These are phyloP conservation scores for Gobiocypris rarus DNA, from an alignment of 2,113 vertebrate species.

Conservation along the genomic window DNA sequence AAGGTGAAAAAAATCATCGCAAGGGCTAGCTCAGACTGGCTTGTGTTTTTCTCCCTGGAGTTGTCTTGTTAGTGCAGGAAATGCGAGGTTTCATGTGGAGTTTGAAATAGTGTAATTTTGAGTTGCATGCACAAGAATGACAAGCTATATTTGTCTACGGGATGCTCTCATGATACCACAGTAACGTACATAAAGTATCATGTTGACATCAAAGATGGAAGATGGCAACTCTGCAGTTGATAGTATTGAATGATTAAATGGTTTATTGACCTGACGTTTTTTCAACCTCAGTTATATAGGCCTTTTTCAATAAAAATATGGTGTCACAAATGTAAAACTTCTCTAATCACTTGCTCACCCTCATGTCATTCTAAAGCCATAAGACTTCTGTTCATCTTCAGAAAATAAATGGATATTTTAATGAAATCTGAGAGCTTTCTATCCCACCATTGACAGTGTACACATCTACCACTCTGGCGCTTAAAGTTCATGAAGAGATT, in stretches of 20 bases:
- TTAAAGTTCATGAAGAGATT: too few relatives aligned
- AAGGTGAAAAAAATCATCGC: neutral
- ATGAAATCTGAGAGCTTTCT: too few relatives aligned
- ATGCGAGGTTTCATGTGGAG: constrained; percentile 1
- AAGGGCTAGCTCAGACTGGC: neutral
- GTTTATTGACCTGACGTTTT: neutral
- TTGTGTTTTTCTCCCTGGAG: neutral
- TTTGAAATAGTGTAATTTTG: constrained; percentile 2
- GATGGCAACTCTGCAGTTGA: neutral
- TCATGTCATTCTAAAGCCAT: too few relatives aligned
- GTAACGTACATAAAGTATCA: neutral
- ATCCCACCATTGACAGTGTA: too few relatives aligned
- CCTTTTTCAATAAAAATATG: too few relatives aligned
- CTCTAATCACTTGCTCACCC: too few relatives aligned
- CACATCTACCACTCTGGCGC: too few relatives aligned
- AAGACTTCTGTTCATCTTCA: too few relatives aligned
- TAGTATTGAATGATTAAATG: neutral
- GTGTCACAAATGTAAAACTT: too few relatives aligned
- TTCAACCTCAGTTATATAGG: too few relatives aligned
- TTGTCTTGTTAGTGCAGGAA: neutral
- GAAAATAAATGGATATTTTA: too few relatives aligned
- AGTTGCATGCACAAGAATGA: neutral
- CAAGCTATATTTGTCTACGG: neutral
- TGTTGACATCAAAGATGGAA: neutral
- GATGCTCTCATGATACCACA: neutral